Evolutionary conservation across 2,797 vertebrate species (phyloP), one percentile per base, ranked within the genome.

Genomic region (Notolepis coatsorum): DNA sequence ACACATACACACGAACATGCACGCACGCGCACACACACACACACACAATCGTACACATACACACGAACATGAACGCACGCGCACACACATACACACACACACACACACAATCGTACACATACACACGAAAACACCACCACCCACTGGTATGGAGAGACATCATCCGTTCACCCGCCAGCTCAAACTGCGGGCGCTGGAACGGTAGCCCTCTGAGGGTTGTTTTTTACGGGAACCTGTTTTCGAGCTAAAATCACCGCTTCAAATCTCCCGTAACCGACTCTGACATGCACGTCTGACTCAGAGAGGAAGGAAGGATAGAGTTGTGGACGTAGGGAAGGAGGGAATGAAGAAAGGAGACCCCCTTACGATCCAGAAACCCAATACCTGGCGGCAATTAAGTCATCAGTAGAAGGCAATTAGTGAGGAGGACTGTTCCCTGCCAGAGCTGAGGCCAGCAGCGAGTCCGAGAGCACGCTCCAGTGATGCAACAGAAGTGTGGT

Each of bases 311-410:
- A 84, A 85, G 79, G 76, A 81, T 67, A 72, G 62, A 77, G 71
- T 78, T 71, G 56, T 45, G 69, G 74, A 77, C 58, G 60, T 63
- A 49, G 49, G 68, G 75, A 27, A 4, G 61, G 53, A 71, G 52
- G 62, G 60, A 51, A 54, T 2, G 20, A 6, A 38, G 9, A 18
- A 38, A 33, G 67, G 49, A 63, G 53, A 55, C 50, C 47, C 39
- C 20, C 80, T 38, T 78, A n/a, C n/a, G 75, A 81, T 84, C 75
- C 75, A 70, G 75, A 84, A 86, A 91, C 70, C 63, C 69, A 69
- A 88, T 77, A 81, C 82, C 75, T 75, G 47, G 65, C 70, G 80
- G 73, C 80, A 80, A 91, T 85, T 85, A 80, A 89, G 80, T 74
- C 85, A 85, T 84, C 60, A 74, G 81, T 20, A 68, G 77, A 83